Evolutionary conservation across 2,113 vertebrate species (phyloP), one percentile per base, ranked within the genome.

Genomic region (Antechinus stuartii): DNA sequence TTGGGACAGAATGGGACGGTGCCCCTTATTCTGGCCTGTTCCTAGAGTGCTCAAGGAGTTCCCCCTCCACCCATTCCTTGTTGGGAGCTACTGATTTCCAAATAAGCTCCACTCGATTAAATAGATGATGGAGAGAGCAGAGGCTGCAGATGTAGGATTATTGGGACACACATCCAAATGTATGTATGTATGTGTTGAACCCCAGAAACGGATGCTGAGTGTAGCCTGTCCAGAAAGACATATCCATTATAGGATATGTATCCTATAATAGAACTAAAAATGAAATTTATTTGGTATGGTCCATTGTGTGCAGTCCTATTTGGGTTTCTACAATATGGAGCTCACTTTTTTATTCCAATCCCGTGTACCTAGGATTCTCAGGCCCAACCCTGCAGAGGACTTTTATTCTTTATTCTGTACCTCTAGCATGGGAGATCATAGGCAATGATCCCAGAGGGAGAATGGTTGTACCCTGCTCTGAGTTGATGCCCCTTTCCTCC

Each of bases 281-380:
- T 42, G 35, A 42, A n/a, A n/a, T 42, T 42, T 27, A 76, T 42
- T 76, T 4, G 1, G 14, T n/a, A 25, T 76, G 16, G 35, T 42
- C 16, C 6, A 22, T 22, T 76, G 68, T 42, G 68, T 76, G 35
- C 35, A 76, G 35, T 42, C n/a, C 35, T 7, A 22, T 76, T 76
- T 42, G 22, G 19, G 35, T 42, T 22, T 76, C 68, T 42, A 76
- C 68, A 76, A 42, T 22, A 42, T 76, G 6, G 14, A 76, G 14
- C 16, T 76, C 35, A 76, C n/a, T 42, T 76, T 94, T 50, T 89
- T 30, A 46, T 53, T 56, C 55, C 49, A 95, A 54, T 91, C 92
- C 96, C 1, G 0, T 92, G 54, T 96, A 42, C 91, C 93, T 53
- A 96, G 93, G 95, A 97, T 97, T 96, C 95, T 97, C 84, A 96